Conservation (phyloP, 2,113 vertebrate genomes). For the Collichthys lucidus region DNA sequence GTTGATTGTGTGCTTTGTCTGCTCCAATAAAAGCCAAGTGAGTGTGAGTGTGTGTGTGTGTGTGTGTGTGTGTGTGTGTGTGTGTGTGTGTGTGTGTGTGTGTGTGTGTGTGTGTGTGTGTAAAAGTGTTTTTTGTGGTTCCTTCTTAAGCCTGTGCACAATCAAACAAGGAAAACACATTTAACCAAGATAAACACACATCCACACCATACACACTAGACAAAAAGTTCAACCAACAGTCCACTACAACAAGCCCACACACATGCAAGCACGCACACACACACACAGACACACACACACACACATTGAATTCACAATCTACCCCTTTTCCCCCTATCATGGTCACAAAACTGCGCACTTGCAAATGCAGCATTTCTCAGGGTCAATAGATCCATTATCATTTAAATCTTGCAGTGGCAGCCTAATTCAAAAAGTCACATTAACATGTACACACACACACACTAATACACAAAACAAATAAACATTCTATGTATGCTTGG, state of each 20-base stretch:
- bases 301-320: constrained; percentile 11
- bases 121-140: constrained; percentile 5
- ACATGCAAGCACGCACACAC: background rate
- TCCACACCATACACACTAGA: constrained; percentile 8
- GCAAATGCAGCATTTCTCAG: constrained; percentile 76
- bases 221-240: constrained; percentile 29
- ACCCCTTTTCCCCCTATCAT: background rate
- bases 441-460: constrained; percentile 28
- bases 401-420: constrained; percentile 75
- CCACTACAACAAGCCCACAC: constrained; percentile 33
- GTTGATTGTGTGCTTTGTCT: constrained; percentile 64
- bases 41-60: background rate
- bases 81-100: background rate
- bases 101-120: background rate
- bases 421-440: constrained; percentile 62
- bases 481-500: constrained; percentile 33
- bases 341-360: constrained; percentile 38
- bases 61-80: background rate
- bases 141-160: constrained; percentile 41
- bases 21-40: constrained; percentile 61
- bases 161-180: constrained; percentile 58
- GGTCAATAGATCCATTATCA: constrained; percentile 78
- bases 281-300: background rate
- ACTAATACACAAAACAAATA: constrained; percentile 37
- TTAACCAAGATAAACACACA: constrained; percentile 51